phyloP scores from a whole-genome alignment of 1,140 invertebrate genomes.

The Rhizoglyphus robini region DNA sequence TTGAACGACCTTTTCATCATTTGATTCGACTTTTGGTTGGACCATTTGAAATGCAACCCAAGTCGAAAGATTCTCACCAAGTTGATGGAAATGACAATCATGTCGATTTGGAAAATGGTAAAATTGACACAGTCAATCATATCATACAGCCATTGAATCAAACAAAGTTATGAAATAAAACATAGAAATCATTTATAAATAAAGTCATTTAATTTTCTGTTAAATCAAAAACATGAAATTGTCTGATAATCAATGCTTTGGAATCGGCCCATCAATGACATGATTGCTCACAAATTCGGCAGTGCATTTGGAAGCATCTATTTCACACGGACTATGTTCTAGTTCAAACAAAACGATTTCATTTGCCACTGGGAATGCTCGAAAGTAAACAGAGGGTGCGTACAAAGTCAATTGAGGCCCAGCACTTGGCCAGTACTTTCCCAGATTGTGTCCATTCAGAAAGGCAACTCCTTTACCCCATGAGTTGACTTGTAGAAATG shows the following conservation, averaged over 20 bases:
- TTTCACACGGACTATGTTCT: constrained; percentile 30
- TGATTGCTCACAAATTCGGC: neutral
- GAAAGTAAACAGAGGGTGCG: constrained; percentile 44
- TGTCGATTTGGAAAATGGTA: neutral
- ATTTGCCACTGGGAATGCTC: constrained; percentile 29
- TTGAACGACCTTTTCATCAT: constrained; percentile 16
- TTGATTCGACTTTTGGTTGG: constrained; percentile 1
- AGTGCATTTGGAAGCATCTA: neutral
- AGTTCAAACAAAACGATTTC: constrained; percentile 33
- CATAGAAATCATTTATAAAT: neutral
- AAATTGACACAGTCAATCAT: neutral
- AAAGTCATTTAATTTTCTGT: neutral
- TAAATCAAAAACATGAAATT: too few species aligned
- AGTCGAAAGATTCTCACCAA: neutral
- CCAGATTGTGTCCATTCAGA: constrained; percentile 56
- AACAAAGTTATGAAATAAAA: neutral
- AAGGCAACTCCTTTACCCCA: constrained; percentile 59
- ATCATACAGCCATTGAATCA: neutral
- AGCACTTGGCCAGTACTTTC: constrained; percentile 57
- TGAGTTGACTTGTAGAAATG: constrained; percentile 47
- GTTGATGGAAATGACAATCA: neutral
- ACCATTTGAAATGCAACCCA: neutral
- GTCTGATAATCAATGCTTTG: too few species aligned
- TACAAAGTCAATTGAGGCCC: constrained; percentile 64
- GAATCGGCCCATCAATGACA: neutral